Percentiles rank a stretch among this genome's conserved stretches.
Conservation (phyloP, 2,888 invertebrate genomes). For the Deilephila porcellus region DNA sequence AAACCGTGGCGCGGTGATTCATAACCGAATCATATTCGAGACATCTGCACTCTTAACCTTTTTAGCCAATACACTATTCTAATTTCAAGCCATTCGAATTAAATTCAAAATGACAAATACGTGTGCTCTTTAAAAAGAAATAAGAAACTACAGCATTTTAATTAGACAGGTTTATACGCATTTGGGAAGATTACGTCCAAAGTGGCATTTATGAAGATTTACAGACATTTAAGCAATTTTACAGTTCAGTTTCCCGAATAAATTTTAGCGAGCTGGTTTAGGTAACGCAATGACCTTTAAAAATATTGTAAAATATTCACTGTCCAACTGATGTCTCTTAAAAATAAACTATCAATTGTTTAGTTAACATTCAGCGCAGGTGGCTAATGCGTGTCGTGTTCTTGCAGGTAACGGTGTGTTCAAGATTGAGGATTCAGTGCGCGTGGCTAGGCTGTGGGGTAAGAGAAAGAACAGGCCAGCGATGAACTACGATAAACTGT, state of each 20-base stretch:
- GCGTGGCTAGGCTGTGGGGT: conserved; percentile 99
- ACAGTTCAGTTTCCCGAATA: conserved; percentile 26
- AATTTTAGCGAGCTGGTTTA: conserved; percentile 21
- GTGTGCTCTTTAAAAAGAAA: background rate
- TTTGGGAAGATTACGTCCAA: background rate
- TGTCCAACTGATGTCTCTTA: conserved; percentile 43
- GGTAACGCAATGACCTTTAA: conserved; percentile 33
- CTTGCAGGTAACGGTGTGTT: conserved; percentile 93
- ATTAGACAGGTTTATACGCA: background rate
- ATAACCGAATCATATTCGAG: background rate
- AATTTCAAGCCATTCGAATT: background rate
- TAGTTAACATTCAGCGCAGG: conserved; percentile 39
- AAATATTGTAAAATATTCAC: conserved; percentile 37
- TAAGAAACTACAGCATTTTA: background rate
- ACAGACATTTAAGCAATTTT: background rate
- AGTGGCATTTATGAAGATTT: conserved; percentile 19
- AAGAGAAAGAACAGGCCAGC: conserved; percentile 98
- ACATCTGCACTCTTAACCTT: conserved; percentile 9
- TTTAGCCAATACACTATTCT: background rate
- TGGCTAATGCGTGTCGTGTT: conserved; percentile 17
- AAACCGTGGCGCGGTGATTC: conserved; percentile 19
- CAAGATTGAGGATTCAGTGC: conserved; percentile 99
- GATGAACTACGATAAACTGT: conserved; percentile 99
- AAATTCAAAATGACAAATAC: background rate
- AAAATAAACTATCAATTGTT: conserved; percentile 45